Conservation (phyloP, 2,797 vertebrate species). For the Acanthurus lineatus region DNA sequence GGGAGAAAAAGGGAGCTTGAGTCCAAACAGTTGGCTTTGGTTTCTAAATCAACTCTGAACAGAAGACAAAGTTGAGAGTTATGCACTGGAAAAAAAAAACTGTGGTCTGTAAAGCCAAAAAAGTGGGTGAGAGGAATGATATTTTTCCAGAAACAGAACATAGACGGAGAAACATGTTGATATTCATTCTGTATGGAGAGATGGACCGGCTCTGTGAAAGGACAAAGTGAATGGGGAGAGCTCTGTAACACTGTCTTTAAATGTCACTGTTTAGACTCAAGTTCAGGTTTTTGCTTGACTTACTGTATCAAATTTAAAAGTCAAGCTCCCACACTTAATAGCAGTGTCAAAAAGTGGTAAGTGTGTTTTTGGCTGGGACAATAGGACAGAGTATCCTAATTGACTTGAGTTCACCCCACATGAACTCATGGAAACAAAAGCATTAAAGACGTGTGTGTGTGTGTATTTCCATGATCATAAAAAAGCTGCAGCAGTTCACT, state of each 20-base stretch:
- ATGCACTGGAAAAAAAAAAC: constrained; percentile 78
- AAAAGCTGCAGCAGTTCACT: background rate
- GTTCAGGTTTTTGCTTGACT: background rate
- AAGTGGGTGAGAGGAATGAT: constrained; percentile 63
- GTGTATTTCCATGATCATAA: background rate
- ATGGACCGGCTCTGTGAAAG: background rate
- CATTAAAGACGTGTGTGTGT: background rate
- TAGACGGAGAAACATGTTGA: constrained; percentile 55
- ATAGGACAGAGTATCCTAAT: constrained; percentile 12
- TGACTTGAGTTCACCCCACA: constrained; percentile 3
- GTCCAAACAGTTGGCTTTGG: constrained; percentile 67
- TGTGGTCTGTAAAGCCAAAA: constrained; percentile 74
- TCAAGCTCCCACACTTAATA: constrained; percentile 4
- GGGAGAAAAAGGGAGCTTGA: constrained; percentile 33
- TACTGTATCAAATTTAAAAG: constrained; percentile 5
- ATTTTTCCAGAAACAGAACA: constrained; percentile 71
- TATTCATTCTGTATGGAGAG: constrained; percentile 20
- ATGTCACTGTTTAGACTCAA: background rate
- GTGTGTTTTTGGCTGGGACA: constrained; percentile 4
- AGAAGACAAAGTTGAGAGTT: constrained; percentile 79
- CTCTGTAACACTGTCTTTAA: background rate
- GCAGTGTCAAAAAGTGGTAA: constrained; percentile 14
- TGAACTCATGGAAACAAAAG: constrained; percentile 29
- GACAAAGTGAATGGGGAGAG: background rate
- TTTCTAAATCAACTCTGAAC: constrained; percentile 76